Evolutionary conservation across 2,888 invertebrate species (phyloP).

Genomic region (Agrotis clavis): DNA sequence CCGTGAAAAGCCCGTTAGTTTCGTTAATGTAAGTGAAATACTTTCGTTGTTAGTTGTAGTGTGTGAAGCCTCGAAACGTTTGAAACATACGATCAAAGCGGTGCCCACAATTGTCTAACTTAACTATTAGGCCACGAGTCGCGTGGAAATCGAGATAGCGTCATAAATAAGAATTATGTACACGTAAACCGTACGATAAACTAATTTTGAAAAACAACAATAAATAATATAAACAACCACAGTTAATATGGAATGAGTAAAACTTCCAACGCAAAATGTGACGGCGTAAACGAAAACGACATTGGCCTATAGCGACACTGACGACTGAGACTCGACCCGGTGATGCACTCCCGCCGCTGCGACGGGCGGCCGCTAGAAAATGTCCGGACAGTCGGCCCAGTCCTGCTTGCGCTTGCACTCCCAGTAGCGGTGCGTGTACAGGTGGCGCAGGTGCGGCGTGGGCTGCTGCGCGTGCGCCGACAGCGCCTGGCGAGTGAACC

Average conservation of each 20-base stretch:
- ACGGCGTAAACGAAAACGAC: slow-evolving; percentile 50
- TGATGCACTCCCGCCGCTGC: slow-evolving; percentile 33
- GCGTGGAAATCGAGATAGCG: slow-evolving; percentile 62
- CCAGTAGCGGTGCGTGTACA: slow-evolving; percentile 98
- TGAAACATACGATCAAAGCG: slow-evolving; percentile 45
- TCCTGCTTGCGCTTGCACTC: slow-evolving; percentile 96
- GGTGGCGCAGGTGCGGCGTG: slow-evolving; percentile 92
- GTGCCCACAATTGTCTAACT: slow-evolving; percentile 58
- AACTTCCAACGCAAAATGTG: slow-evolving; percentile 64
- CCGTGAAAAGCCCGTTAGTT: slow-evolving; percentile 56
- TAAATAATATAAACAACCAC: slow-evolving; percentile 71
- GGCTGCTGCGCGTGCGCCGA: slow-evolving; percentile 87
- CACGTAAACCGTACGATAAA: slow-evolving; percentile 62
- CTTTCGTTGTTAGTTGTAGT: slow-evolving; percentile 54
- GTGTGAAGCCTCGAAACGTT: slow-evolving; percentile 49
- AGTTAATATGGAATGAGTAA: slow-evolving; percentile 73
- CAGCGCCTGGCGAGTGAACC: slow-evolving; percentile 97
- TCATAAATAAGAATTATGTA: slow-evolving; percentile 72
- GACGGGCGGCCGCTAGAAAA: slow-evolving; percentile 91
- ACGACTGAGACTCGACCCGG: slow-evolving; percentile 51
- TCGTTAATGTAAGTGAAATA: slow-evolving; percentile 53
- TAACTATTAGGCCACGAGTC: slow-evolving; percentile 69
- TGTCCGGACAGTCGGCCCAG: slow-evolving; percentile 98
- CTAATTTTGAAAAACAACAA: slow-evolving; percentile 66
- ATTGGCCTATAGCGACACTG: slow-evolving; percentile 48